A percentile compares a stretch with the other conserved stretches of the same genome.
phyloP scores from a whole-genome alignment of 2,797 vertebrate genomes.

The Squalus acanthias region DNA sequence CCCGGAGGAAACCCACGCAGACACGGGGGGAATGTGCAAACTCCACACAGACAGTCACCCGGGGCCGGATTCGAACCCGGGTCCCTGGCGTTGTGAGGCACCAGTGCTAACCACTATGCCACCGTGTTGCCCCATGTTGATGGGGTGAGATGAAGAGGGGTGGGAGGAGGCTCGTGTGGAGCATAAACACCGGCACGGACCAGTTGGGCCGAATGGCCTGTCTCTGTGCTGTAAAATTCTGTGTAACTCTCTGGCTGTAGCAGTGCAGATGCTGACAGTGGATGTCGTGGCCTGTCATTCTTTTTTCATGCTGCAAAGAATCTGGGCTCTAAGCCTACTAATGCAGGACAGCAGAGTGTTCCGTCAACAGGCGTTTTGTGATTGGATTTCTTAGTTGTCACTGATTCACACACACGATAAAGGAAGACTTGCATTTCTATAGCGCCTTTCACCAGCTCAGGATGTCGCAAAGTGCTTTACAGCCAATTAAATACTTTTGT shows the following conservation, averaged over 20 bases:
- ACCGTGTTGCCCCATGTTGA: too few relatives aligned
- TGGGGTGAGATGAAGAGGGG: too few relatives aligned
- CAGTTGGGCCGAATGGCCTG: too few relatives aligned
- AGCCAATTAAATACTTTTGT: neutral
- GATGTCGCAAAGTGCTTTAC: neutral
- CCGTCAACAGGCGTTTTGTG: neutral
- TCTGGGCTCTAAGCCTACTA: neutral
- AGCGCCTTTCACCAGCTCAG: neutral
- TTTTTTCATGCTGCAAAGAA: neutral
- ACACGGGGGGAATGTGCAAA: too few relatives aligned
- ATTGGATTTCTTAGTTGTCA: neutral
- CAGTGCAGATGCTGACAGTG: neutral
- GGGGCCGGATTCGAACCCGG: too few relatives aligned
- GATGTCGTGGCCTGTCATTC: neutral
- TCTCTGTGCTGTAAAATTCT: neutral
- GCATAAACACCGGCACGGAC: neutral
- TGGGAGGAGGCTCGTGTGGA: neutral
- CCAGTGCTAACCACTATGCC: too few relatives aligned
- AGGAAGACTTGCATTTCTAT: neutral
- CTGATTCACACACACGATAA: neutral
- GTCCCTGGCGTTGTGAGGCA: too few relatives aligned
- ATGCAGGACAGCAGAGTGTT: neutral
- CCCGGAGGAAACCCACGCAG: too few relatives aligned
- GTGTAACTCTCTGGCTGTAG: neutral
- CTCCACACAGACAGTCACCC: too few relatives aligned